Evolutionary conservation across 2,888 invertebrate genomes (phyloP).

Genomic region (Drosophila longiperda): DNA sequence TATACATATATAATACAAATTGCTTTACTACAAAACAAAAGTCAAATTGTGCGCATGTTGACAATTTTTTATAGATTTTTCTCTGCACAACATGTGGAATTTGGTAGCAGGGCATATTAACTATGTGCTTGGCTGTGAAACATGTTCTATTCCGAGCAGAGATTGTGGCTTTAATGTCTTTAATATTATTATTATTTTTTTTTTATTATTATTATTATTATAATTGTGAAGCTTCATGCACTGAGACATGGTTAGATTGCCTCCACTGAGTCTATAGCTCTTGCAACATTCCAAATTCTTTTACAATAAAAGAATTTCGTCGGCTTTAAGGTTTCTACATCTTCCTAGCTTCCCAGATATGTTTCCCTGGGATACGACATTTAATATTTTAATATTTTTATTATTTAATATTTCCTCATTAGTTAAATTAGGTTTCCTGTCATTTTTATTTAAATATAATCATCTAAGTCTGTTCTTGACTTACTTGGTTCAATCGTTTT

Average conservation of each 20-base stretch:
- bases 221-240: neutral
- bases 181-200: neutral
- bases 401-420: too few species aligned
- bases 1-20: constrained; percentile 43
- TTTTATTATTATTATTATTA: neutral
- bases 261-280: neutral
- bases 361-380: neutral
- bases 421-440: neutral
- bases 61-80: constrained; percentile 67
- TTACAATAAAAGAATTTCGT: neutral
- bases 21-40: constrained; percentile 56
- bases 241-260: neutral
- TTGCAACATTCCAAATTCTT: neutral
- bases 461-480: neutral
- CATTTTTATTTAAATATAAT: neutral
- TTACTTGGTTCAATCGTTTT: neutral
- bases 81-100: constrained; percentile 15
- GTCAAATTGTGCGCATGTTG: constrained; percentile 66
- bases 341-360: neutral
- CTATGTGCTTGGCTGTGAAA: neutral
- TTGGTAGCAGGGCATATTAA: constrained; percentile 20
- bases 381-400: too few species aligned
- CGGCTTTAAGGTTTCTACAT: neutral
- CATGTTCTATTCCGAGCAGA: neutral
- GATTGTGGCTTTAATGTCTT: neutral